phyloP scores from a whole-genome alignment of 1,140 invertebrate genomes.

The Neomicropteryx cornuta region DNA sequence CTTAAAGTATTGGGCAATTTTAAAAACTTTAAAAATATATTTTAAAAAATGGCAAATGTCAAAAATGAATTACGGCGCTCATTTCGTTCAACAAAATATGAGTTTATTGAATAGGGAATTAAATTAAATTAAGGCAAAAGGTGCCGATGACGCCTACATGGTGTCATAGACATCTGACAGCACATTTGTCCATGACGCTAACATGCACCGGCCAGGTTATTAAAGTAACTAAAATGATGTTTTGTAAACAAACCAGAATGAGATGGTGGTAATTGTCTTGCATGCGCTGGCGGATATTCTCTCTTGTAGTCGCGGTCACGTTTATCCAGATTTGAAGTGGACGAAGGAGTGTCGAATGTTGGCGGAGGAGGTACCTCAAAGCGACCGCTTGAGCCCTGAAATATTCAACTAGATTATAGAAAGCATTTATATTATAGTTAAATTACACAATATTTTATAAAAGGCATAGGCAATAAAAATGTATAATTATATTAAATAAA shows the following conservation, averaged over 20 bases:
- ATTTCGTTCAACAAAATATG: no score
- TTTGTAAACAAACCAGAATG: constrained; percentile 1
- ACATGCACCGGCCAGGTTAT: background rate
- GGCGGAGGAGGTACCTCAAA: constrained; percentile 34
- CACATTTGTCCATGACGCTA: background rate
- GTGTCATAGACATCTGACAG: background rate
- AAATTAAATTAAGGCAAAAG: background rate
- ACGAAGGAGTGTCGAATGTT: constrained; percentile 26
- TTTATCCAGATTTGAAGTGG: constrained; percentile 31
- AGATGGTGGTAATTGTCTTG: background rate
- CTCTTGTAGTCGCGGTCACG: constrained; percentile 32
- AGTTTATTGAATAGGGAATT: no score
- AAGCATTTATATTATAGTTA: background rate
- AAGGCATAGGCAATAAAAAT: background rate
- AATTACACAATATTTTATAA: background rate
- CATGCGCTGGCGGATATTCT: constrained; percentile 19
- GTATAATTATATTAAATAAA: background rate
- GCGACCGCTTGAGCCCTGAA: constrained; percentile 24
- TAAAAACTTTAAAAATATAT: no score
- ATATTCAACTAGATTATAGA: constrained; percentile 12
- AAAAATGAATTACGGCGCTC: no score
- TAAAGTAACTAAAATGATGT: constrained; percentile 2
- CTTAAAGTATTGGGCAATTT: no score
- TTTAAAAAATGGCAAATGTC: no score
- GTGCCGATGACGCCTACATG: background rate